phyloP scores from a whole-genome alignment of 2,797 vertebrate genomes.

The Morus bassanus region DNA sequence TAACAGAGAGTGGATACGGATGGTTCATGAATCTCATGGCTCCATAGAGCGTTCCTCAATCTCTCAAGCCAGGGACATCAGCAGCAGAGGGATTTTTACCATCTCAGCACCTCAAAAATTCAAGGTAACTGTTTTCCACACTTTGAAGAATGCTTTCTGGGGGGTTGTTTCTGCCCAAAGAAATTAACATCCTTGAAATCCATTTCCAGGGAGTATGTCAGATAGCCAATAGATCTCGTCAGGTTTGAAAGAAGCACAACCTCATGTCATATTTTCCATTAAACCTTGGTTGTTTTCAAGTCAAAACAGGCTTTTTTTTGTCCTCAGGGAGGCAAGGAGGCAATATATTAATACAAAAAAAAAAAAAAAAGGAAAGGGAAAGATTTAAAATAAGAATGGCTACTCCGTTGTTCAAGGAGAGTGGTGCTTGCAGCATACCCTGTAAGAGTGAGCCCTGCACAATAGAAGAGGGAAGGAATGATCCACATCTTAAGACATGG shows the following conservation, averaged over 20 bases:
- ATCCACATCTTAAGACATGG: neutral
- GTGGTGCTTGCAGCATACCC: neutral
- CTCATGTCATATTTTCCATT: neutral
- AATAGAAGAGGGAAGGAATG: neutral
- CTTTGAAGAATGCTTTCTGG: neutral
- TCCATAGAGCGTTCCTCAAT: conserved; percentile 81
- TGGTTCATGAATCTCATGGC: conserved; percentile 78
- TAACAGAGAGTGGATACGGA: conserved; percentile 75
- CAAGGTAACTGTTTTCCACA: neutral
- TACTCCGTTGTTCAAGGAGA: neutral
- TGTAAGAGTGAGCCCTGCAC: neutral
- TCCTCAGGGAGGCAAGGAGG: neutral
- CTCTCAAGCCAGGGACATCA: conserved; percentile 76
- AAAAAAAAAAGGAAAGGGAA: neutral
- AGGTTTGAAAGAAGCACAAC: neutral
- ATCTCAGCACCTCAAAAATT: neutral
- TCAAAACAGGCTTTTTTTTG: neutral
- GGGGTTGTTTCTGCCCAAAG: neutral
- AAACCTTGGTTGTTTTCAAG: neutral
- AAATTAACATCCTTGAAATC: neutral
- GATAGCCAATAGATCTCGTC: neutral
- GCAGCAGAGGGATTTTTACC: conserved; percentile 71
- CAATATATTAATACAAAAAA: neutral
- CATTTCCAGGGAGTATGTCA: neutral
- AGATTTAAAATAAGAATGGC: neutral